Evolutionary conservation across 2,113 vertebrate species (phyloP).

Genomic region (Sisor rabdophorus): DNA sequence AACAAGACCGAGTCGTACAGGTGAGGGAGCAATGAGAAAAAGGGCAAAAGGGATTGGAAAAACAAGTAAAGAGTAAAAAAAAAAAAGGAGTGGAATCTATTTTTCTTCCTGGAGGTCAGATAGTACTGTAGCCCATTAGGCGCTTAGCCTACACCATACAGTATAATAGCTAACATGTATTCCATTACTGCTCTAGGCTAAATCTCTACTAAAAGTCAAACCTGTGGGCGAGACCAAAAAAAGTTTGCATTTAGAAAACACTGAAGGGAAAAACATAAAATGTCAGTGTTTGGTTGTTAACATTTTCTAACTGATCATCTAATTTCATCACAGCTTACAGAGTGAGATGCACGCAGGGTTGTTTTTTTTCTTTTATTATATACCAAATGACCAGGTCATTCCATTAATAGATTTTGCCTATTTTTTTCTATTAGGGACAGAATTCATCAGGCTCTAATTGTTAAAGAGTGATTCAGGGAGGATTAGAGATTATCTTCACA

Average conservation of each 20-base stretch:
- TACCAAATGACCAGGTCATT: not conserved
- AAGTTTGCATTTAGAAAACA: not conserved
- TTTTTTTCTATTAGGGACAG: not conserved
- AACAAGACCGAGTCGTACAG: not conserved
- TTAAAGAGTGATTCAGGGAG: too few relatives aligned
- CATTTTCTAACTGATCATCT: not conserved
- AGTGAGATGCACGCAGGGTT: too few relatives aligned
- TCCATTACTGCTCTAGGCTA: constrained; percentile 24
- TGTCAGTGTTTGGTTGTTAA: not conserved
- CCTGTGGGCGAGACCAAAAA: too few relatives aligned
- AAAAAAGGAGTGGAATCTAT: constrained; percentile 30
- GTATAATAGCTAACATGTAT: constrained; percentile 39
- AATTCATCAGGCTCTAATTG: too few relatives aligned
- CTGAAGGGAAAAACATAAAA: not conserved
- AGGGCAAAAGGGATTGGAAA: not conserved
- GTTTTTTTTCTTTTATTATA: not conserved
- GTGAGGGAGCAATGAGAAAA: not conserved
- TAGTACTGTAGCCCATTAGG: constrained; percentile 30
- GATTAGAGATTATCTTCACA: too few relatives aligned
- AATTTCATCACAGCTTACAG: not conserved
- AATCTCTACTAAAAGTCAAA: not conserved
- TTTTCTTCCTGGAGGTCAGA: constrained; percentile 39
- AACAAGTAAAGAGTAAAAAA: not conserved
- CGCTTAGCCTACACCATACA: constrained; percentile 7
- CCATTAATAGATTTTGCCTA: not conserved